Evolutionary conservation across 2,797 vertebrate species (phyloP).

Genomic region (Dermochelys coriacea): DNA sequence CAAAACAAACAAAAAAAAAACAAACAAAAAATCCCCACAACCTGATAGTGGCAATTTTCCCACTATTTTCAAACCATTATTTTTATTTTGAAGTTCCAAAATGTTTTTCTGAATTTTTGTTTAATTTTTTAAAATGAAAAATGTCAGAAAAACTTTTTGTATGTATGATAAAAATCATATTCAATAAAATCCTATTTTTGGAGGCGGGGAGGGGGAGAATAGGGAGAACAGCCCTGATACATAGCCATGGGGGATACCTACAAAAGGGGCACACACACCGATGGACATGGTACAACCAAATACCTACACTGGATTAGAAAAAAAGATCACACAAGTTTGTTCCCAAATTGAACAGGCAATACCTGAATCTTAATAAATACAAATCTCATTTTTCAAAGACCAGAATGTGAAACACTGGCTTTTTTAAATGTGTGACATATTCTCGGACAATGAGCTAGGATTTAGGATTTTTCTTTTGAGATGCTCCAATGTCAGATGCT

Average conservation of each 20-base stretch:
- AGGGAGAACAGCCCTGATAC: background rate
- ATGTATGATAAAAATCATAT: background rate
- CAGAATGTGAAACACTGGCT: background rate
- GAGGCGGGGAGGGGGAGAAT: no score
- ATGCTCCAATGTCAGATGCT: background rate
- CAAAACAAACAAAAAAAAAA: background rate
- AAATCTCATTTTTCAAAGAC: background rate
- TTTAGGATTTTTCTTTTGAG: background rate
- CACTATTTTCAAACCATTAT: background rate
- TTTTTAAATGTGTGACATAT: background rate
- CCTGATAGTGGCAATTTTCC: background rate
- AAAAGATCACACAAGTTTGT: background rate
- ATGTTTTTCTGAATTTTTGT: background rate
- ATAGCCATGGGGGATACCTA: background rate
- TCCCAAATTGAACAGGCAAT: background rate
- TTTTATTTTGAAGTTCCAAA: background rate
- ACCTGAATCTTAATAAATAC: background rate
- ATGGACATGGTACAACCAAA: background rate
- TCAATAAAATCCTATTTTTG: background rate
- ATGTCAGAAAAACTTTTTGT: background rate
- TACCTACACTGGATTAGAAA: background rate
- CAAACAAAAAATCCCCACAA: rapidly evolving
- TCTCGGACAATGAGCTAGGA: background rate
- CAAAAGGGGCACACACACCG: background rate
- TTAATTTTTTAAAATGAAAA: background rate